These are phyloP conservation scores for Dryobota labecula DNA, from an alignment of 2,888 invertebrate species.

Conservation along the genomic window DNA sequence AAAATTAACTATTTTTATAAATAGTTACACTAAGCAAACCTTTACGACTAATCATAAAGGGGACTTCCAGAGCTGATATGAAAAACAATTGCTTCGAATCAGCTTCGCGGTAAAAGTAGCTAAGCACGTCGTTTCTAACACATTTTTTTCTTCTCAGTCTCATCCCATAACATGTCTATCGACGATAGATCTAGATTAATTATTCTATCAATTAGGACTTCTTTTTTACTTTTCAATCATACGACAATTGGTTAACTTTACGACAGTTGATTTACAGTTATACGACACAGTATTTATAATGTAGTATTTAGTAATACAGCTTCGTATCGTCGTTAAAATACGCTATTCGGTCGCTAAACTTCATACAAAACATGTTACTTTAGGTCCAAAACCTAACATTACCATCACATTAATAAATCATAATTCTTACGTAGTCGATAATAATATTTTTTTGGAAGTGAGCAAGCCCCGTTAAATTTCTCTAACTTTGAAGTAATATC, in stretches of 20 bases:
- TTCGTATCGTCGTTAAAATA: conserved; percentile 31
- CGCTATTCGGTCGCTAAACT: conserved; percentile 42
- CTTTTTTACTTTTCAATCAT: conserved; percentile 41
- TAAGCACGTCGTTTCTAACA: conserved; percentile 72
- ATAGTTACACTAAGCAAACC: conserved; percentile 70
- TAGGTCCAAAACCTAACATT: conserved; percentile 60
- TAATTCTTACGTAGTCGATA: conserved; percentile 55
- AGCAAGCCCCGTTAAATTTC: conserved; percentile 79
- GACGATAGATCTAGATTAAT: conserved; percentile 53
- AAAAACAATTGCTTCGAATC: conserved; percentile 71
- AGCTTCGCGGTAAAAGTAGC: conserved; percentile 70
- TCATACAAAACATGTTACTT: conserved; percentile 63
- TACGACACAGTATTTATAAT: conserved; percentile 40
- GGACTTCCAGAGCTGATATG: conserved; percentile 73
- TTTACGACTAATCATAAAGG: conserved; percentile 64
- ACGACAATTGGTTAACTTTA: conserved; percentile 43
- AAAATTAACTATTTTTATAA: conserved; percentile 78
- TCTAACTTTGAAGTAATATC: conserved; percentile 64
- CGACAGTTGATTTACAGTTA: conserved; percentile 41
- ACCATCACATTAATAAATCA: conserved; percentile 54
- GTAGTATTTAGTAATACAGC: conserved; percentile 32
- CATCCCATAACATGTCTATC: conserved; percentile 70
- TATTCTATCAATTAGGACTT: conserved; percentile 58
- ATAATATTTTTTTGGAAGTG: conserved; percentile 74
- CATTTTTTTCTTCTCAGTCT: conserved; percentile 71